These are phyloP conservation scores for Tenebrio molitor DNA, from an alignment of 1,140 invertebrate species.

Conservation along the genomic window DNA sequence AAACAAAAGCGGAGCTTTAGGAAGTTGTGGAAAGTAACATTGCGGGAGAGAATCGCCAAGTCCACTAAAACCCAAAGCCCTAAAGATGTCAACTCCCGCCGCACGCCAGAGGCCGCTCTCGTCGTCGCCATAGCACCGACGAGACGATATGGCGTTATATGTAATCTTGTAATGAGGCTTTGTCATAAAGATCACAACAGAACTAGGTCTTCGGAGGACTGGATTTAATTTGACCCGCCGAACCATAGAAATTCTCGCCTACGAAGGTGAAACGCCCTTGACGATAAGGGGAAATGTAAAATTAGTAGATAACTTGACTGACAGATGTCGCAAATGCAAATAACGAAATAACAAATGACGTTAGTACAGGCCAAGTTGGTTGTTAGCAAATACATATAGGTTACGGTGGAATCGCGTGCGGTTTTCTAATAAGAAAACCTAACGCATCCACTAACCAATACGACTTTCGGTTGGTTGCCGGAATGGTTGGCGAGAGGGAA, in stretches of 20 bases:
- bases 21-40: background rate
- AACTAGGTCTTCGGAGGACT: too few relatives aligned
- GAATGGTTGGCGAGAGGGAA: background rate
- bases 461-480: background rate
- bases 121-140: background rate
- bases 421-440: conserved; percentile 8
- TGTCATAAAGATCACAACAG: background rate
- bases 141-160: background rate
- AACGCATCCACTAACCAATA: background rate
- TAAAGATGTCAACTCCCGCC: conserved; percentile 5
- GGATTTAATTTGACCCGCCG: too few relatives aligned
- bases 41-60: conserved; percentile 1
- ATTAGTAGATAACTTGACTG: conserved; percentile 3
- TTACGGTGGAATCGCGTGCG: conserved; percentile 13
- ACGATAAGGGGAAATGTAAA: conserved; percentile 1
- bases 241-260: background rate
- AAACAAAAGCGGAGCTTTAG: background rate
- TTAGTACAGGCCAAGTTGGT: background rate
- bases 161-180: background rate
- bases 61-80: conserved; percentile 4
- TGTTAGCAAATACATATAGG: background rate
- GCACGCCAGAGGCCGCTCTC: conserved; percentile 4
- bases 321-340: conserved; percentile 6
- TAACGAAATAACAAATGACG: conserved; percentile 15
- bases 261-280: conserved; percentile 1